Conservation (phyloP, 2,888 invertebrate genomes). For the Ommatoiulus sabulosus region DNA sequence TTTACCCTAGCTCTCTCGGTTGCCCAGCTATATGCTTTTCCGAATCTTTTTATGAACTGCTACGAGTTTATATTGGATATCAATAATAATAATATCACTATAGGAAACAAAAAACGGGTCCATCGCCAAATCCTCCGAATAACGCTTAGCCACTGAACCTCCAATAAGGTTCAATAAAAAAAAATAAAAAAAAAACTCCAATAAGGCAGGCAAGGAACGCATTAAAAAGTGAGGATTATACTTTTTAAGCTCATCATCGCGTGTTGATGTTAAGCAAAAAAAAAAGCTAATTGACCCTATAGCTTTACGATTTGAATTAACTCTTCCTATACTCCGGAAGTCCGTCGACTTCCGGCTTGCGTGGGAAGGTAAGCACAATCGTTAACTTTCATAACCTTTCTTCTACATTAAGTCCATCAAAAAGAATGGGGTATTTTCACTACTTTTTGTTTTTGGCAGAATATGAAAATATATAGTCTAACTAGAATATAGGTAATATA, state of each 20-base stretch:
- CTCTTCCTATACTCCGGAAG: background rate
- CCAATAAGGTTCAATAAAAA: no score
- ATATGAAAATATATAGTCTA: no score
- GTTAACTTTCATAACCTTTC: background rate
- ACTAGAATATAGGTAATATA: no score
- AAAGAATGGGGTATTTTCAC: background rate
- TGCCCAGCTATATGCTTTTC: background rate
- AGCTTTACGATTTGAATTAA: background rate
- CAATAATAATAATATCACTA: constrained; percentile 51
- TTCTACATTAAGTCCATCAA: background rate
- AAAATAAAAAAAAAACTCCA: no score
- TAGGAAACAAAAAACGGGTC: background rate
- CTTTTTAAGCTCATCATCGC: constrained; percentile 14
- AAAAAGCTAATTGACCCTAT: constrained; percentile 12
- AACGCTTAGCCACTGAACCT: background rate
- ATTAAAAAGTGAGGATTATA: background rate
- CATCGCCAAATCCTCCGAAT: background rate
- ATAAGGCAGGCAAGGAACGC: background rate
- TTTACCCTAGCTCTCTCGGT: constrained; percentile 1
- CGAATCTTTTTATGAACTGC: constrained; percentile 42
- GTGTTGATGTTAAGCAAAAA: constrained; percentile 16
- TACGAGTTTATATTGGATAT: constrained; percentile 48
- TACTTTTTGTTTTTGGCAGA: no score
- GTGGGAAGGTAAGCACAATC: background rate
- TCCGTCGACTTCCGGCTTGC: background rate